These are phyloP conservation scores for Galeruca laticollis DNA, from an alignment of 2,888 invertebrate species.

Conservation along the genomic window DNA sequence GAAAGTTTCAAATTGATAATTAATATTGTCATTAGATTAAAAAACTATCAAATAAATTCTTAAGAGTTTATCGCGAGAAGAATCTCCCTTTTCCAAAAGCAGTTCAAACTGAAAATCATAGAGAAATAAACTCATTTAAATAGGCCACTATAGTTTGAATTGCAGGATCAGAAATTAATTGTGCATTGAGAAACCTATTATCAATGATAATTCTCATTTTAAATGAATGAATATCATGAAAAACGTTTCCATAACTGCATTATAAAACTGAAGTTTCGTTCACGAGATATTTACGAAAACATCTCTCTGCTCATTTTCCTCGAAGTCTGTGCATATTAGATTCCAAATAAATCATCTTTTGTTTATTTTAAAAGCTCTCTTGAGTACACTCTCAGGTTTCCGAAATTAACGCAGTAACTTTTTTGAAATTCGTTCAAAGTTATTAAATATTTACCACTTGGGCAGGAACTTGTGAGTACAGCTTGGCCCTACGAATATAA, in stretches of 20 bases:
- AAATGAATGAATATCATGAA: too few relatives aligned
- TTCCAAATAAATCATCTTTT: background rate
- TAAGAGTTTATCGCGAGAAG: too few relatives aligned
- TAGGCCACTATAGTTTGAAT: too few relatives aligned
- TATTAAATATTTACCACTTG: background rate
- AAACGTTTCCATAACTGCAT: background rate
- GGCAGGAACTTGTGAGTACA: background rate
- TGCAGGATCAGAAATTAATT: too few relatives aligned
- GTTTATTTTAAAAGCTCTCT: background rate
- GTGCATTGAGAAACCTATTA: too few relatives aligned
- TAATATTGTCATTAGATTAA: too few relatives aligned
- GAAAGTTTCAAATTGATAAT: too few relatives aligned
- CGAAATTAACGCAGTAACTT: background rate
- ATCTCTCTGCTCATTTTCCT: background rate
- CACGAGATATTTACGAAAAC: background rate
- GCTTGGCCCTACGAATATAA: background rate
- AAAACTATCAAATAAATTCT: too few relatives aligned
- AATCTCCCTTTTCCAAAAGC: too few relatives aligned
- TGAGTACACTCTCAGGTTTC: background rate
- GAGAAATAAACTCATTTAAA: too few relatives aligned
- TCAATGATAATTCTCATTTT: too few relatives aligned
- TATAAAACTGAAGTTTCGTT: background rate
- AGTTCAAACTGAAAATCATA: too few relatives aligned
- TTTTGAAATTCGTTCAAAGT: background rate
- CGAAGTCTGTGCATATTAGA: background rate